Base-by-base conservation (phyloP, 2,888 invertebrate genomes). In the Leptura quadrifasciata region DNA sequence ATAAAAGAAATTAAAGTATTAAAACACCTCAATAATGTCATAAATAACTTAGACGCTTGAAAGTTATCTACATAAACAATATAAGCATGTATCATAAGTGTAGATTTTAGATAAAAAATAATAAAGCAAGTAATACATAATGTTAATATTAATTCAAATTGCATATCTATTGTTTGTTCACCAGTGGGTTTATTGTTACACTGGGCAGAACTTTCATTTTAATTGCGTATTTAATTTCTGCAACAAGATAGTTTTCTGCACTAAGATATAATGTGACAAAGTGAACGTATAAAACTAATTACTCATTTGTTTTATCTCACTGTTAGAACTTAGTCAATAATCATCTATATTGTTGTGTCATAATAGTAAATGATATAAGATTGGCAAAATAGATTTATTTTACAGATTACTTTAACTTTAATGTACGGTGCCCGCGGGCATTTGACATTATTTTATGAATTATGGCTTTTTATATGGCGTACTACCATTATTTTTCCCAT, bases 161-260 rank as follows among this genome's bases (percentile, higher is more conserved):
- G 39, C 15, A 39, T 39, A 63, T 39, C 18, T 63, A 39, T 63
- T 39, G 20, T 39, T 39, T 69, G 31, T 47, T 58, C n/a, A 47
- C 47, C 47, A 47, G 47, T 47, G 21, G 39, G 58, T 69, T 35
- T 69, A 69, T 69, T 57, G 58, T 69, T 69, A 39, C 69, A 58
- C 20, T 39, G 58, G 60, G 58, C 58, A 69, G 58, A 60, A 69
- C 69, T 69, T 69, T 69, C 58, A 47, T 69, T 69, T 68, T 58
- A 69, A 69, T 69, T 69, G 69, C 69, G 58, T 69, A 69, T 69
- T 69, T 60, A 58, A 69, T 69, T 58, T 69, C 69, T 69, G 69
- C 57, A 58, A 69, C 69, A 55, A 55, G 68, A 68, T 68, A 68
- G 27, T 39, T 27, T 68, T 68, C 55, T 68, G 57, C 55, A 35